These are phyloP conservation scores for Gymnothorax reevesii DNA, from an alignment of 2,797 vertebrate species.

Conservation along the genomic window DNA sequence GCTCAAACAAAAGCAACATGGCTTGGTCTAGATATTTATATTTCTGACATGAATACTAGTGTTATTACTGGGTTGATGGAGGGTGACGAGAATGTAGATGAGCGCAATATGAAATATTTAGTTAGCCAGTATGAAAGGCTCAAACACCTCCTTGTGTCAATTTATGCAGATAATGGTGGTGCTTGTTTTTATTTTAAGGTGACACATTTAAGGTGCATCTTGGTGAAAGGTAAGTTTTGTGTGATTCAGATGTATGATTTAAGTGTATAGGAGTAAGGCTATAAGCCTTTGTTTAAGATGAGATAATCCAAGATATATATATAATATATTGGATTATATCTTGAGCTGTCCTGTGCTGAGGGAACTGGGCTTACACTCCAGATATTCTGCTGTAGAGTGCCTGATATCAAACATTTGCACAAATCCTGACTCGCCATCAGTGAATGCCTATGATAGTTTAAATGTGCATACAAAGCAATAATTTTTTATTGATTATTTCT, in stretches of 20 bases:
- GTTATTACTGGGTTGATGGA: constrained; percentile 3
- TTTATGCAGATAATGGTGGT: constrained; percentile 20
- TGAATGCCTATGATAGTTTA: too few species aligned
- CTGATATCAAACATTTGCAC: too few species aligned
- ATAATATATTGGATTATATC: too few species aligned
- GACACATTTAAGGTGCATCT: not conserved
- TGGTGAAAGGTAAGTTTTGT: too few species aligned
- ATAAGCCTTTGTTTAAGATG: not conserved
- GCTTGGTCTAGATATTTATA: constrained; percentile 10
- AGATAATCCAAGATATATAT: too few species aligned
- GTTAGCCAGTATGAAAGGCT: constrained; percentile 8
- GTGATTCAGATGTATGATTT: too few species aligned
- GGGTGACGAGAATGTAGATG: not conserved
- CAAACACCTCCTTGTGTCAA: not conserved
- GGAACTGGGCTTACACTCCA: not conserved
- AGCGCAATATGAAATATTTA: constrained; percentile 12
- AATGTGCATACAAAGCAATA: too few species aligned
- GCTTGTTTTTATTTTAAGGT: constrained; percentile 12
- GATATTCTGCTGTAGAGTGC: too few species aligned
- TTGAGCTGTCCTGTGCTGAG: not conserved
- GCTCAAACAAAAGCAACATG: constrained; percentile 13
- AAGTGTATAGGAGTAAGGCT: not conserved
- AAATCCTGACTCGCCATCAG: too few species aligned
- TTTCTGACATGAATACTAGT: not conserved
- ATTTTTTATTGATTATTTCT: too few species aligned